Evolutionary conservation across 2,113 vertebrate species (phyloP), one percentile per base, ranked within the genome.

Genomic region (Corythaixoides concolor): DNA sequence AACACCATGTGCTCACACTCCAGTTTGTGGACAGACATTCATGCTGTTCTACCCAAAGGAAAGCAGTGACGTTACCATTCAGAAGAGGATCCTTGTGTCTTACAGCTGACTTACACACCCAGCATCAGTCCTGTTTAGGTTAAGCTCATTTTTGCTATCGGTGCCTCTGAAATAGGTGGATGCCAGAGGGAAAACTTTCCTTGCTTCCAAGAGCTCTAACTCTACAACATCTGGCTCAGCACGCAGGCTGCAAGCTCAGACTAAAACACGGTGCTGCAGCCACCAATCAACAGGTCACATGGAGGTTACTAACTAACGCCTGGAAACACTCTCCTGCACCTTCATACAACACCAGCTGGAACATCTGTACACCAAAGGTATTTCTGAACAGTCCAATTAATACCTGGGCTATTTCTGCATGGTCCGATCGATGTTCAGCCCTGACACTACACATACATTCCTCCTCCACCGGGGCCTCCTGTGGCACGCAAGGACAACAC

Each of bases 361-460:
- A 60, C 13, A 79, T 6, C 28, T 6, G 5, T 1, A 26, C 9
- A 35, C 35, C n/a, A 75, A 72, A 72, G 9, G 24, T 32, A 50
- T 41, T 92, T 72, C 41, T 59, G 60, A 82, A 39, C 47, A 60
- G 35, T 28, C 13, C 62, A 33, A 27, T 21, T 50, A 84, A 84
- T 10, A 87, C 11, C 30, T 24, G 21, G 5, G n/a, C 32, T 56
- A 60, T 26, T 66, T 81, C 41, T 22, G 4, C 22, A 78, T 7
- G 17, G 64, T 32, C n/a, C 1, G 0, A 32, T 15, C 3, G 2
- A 32, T 11, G 26, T 23, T 77, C 77, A 87, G 33, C 33, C 64
- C 47, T 27, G 37, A 62, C 18, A 45, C 6, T 58, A 70, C 3
- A 33, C 9, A 24, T 4, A 5, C 0, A 1, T 23, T 62, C 18